Evolutionary conservation across 2,888 invertebrate species (phyloP).

Genomic region (Andrena trimmerana): DNA sequence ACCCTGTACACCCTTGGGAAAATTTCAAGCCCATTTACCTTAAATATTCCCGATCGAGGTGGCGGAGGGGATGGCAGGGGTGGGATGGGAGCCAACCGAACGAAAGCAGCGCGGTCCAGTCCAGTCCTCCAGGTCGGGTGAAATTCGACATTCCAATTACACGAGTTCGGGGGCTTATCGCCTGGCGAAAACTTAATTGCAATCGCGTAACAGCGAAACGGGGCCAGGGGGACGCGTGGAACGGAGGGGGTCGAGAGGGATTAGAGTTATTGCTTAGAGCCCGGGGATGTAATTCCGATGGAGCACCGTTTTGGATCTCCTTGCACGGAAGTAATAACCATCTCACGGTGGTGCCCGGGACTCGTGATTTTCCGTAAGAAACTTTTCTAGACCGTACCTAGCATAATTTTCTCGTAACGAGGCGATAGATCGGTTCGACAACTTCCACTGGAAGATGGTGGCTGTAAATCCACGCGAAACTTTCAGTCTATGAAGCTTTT

Average conservation of each 20-base stretch:
- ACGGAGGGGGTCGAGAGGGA: conserved; percentile 20
- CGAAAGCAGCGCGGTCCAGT: neutral
- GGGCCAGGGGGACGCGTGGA: conserved; percentile 3
- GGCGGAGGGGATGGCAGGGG: too few relatives aligned
- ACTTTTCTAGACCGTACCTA: neutral
- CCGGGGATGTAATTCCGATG: conserved; percentile 49
- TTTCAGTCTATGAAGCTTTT: neutral
- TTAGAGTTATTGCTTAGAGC: conserved; percentile 53
- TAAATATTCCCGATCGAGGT: neutral
- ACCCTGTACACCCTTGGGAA: neutral
- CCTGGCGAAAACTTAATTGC: conserved; percentile 69
- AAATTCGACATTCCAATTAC: conserved; percentile 72
- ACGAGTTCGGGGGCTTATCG: conserved; percentile 53
- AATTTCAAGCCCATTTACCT: neutral
- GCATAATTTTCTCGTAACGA: neutral
- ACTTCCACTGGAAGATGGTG: neutral
- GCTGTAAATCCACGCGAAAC: neutral
- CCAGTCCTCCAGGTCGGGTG: neutral
- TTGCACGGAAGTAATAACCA: conserved; percentile 39
- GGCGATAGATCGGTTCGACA: conserved; percentile 18
- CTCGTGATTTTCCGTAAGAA: conserved; percentile 24
- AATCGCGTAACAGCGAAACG: conserved; percentile 52
- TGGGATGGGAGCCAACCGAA: neutral
- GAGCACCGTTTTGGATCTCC: conserved; percentile 13
- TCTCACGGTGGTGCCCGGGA: neutral